Evolutionary conservation across 2,888 invertebrate genomes (phyloP), one percentile per base, ranked within the genome.

Genomic region (Erebia aethiops): DNA sequence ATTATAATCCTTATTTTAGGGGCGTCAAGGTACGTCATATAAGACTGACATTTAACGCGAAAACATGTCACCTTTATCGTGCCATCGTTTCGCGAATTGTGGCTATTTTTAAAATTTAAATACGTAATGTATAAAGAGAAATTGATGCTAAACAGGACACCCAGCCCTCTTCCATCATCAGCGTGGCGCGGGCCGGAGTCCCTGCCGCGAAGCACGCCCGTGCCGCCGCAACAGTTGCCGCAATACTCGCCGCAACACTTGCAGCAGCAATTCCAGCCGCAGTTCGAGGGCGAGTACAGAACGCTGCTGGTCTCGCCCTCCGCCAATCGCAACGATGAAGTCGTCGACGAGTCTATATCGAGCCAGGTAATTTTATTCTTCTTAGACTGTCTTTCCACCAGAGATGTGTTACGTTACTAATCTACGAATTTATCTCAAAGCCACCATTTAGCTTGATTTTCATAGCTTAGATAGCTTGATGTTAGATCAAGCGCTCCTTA

Each of bases 131-230:
- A 18, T 18, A 2, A 54, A 26, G 13, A 26, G 13, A 56, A 54
- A 21, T 18, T 49, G 13, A 0, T 60, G 67, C 46, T 70, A 7
- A 41, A 1, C 79, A 93, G 93, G 84, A 89, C 89, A 41, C 94
- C 94, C 26, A 95, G 95, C 77, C 95, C 95, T 10, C 87, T 93
- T 74, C 89, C 94, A 62, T 78, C 86, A 26, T 65, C 79, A 4
- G 80, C 82, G 18, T 94, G 88, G 93, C 94, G 88, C 62, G 90
- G 94, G 54, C 94, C 94, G 43, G 94, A 94, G 81, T 95, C 92
- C 0, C 92, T 95, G 35, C 94, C 94, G 1, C 86, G 92, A 74
- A 81, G 81, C 75, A 90, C 92, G 0, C 91, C 92, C 0, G 83
- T 94, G 77, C 94, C 94, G 11, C 81, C 79, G 52, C 89, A 91